Percentiles rank a stretch among this genome's conserved stretches.
Evolutionary conservation across 2,113 vertebrate species (phyloP).

Genomic region (Rhynchopsitta pachyrhyncha): DNA sequence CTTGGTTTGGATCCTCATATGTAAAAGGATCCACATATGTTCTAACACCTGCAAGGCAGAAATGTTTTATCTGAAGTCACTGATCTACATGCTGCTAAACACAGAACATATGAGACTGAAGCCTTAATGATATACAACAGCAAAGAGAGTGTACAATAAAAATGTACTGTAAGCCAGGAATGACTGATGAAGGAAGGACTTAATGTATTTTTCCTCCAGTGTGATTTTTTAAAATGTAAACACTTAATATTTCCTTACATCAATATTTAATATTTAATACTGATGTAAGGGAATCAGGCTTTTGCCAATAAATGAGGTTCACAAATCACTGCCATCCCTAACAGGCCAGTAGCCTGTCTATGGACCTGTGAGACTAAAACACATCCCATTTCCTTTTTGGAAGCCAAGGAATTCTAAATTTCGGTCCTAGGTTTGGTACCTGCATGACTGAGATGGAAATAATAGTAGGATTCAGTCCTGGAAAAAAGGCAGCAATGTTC

Average conservation of each 20-base stretch:
- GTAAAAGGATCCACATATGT: conserved; percentile 98
- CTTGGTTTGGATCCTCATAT: conserved; percentile 98
- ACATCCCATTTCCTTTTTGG: background rate
- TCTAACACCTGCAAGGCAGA: conserved; percentile 86
- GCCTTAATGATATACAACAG: conserved; percentile 59
- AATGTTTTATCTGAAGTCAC: conserved; percentile 42
- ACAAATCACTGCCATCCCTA: background rate
- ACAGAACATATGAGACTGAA: conserved; percentile 64
- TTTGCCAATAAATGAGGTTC: background rate
- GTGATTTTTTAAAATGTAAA: background rate
- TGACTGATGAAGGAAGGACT: conserved; percentile 30
- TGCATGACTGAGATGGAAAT: background rate
- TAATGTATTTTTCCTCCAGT: background rate
- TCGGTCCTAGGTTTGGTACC: background rate
- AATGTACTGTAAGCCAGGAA: conserved; percentile 45
- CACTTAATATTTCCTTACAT: background rate
- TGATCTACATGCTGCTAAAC: conserved; percentile 62
- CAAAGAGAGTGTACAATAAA: conserved; percentile 38
- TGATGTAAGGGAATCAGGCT: background rate
- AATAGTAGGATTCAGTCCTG: background rate
- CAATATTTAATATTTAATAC: background rate
- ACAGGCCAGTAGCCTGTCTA: background rate
- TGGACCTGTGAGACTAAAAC: background rate
- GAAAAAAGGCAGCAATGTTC: background rate
- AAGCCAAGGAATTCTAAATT: background rate